Evolutionary conservation across 2,797 vertebrate genomes (phyloP).

Genomic region (Acrocephalus scirpaceus): DNA sequence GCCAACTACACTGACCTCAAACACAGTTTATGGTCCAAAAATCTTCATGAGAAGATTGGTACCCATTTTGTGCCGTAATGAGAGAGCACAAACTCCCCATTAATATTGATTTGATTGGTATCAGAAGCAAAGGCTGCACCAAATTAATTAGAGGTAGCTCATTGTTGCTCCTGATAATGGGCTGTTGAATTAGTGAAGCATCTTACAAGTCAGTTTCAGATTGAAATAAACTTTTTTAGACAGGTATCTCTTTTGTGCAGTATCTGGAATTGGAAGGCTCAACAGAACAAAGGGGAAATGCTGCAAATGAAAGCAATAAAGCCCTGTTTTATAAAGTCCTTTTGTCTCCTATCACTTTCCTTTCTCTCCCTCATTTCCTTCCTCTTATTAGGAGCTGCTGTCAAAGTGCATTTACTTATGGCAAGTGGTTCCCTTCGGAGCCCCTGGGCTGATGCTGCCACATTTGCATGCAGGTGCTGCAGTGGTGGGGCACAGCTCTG

Average conservation of each 20-base stretch:
- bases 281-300: slow-evolving; percentile 50
- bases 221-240: slow-evolving; percentile 58
- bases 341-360: slow-evolving; percentile 63
- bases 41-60: slow-evolving; percentile 26
- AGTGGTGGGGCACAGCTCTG: background rate
- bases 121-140: slow-evolving; percentile 46
- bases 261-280: slow-evolving; percentile 54
- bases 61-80: slow-evolving; percentile 18
- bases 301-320: slow-evolving; percentile 63
- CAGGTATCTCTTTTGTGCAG: slow-evolving; percentile 45
- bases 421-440: slow-evolving; percentile 34
- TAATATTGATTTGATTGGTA: slow-evolving; percentile 62
- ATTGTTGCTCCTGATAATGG: slow-evolving; percentile 40
- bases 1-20: slow-evolving; percentile 28
- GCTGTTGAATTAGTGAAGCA: slow-evolving; percentile 42
- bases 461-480: slow-evolving; percentile 64
- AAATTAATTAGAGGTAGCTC: slow-evolving; percentile 56
- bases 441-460: background rate
- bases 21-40: slow-evolving; percentile 45
- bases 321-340: slow-evolving; percentile 48
- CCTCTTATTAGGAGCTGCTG: slow-evolving; percentile 27
- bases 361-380: slow-evolving; percentile 58
- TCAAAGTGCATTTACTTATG: slow-evolving; percentile 41
- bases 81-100: slow-evolving; percentile 12
- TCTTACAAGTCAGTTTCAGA: slow-evolving; percentile 13